Base-by-base conservation (phyloP, 2,888 invertebrate species). In the Poecilobothrus nobilitatus region DNA sequence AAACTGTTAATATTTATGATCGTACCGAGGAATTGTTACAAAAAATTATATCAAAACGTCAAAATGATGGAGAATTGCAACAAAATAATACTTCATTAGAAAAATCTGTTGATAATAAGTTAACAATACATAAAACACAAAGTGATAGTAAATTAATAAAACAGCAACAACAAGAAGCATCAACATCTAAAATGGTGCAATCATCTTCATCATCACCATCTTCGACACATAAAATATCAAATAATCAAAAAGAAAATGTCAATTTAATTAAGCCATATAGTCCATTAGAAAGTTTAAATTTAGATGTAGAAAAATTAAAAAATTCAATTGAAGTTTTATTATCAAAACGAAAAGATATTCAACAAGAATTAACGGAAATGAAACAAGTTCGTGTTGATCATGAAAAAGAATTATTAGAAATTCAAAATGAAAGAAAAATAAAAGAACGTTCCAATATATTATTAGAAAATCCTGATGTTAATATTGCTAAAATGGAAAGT, bases 401-500 rank as follows among this genome's bases (percentile, higher is more conserved):
- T 71, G 82, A 73, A 33, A 65, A 82, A 66, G 77, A 80, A 41
- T 76, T 85, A n/a, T 78, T 78, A 71, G 76, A 79, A 34, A 76
- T 79, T 5, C 77, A 83, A 68, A 78, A 82, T 12, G 80, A 83
- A 70, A 80, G 82, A 3, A 84, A 85, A 73, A 79, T 87, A 7
- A 85, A 86, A 74, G 84, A 84, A 68, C 84, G 86, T 75, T 87
- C 89, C 0, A 83, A 87, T 66, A 85, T 88, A 68, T 83, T 91
- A 63, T 78, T 91, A 66, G 87, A 87, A 53, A 84, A 88, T 74
- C 88, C 89, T 7, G 85, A 86, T 66, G 84, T 85, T 65, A 88
- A 88, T 76, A 76, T 87, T 63, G 75, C 77, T 7, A 88, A 88
- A 79, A 78, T 89, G 69, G 85, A 86, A 74, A 79, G 80, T 20